Percentiles rank a stretch among this genome's conserved stretches.
These are phyloP conservation scores for Macrosteles quadrilineatus DNA, from an alignment of 1,140 invertebrate genomes.

Conservation along the genomic window DNA sequence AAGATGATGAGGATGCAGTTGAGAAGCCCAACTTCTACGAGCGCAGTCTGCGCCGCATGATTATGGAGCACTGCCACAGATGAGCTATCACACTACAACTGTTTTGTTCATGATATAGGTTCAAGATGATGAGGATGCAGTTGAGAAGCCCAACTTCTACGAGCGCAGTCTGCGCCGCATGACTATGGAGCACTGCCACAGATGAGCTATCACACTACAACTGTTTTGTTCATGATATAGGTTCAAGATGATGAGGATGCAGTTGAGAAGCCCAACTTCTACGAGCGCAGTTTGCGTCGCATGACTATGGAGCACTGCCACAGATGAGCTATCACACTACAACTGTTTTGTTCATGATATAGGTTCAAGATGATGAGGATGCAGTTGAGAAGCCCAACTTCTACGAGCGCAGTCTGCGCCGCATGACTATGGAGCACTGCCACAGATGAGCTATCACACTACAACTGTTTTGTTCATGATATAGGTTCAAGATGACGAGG, in stretches of 20 bases:
- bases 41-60: not conserved
- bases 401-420: not conserved
- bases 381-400: not conserved
- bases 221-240: too few relatives aligned
- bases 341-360: too few relatives aligned
- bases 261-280: not conserved
- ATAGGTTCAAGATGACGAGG: not conserved
- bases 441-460: constrained; percentile 79
- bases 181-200: not conserved
- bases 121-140: not conserved
- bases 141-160: not conserved
- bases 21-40: not conserved
- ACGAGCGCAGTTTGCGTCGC: not conserved
- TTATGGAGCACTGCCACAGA: constrained; percentile 51
- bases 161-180: not conserved
- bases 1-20: not conserved
- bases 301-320: not conserved
- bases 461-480: too few relatives aligned
- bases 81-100: constrained; percentile 93
- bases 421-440: not conserved
- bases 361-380: too few relatives aligned
- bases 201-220: too few relatives aligned
- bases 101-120: too few relatives aligned
- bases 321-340: too few relatives aligned
- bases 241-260: too few relatives aligned